Evolutionary conservation across 2,888 invertebrate species (phyloP).

Genomic region (Lissocephala sabroskyi): DNA sequence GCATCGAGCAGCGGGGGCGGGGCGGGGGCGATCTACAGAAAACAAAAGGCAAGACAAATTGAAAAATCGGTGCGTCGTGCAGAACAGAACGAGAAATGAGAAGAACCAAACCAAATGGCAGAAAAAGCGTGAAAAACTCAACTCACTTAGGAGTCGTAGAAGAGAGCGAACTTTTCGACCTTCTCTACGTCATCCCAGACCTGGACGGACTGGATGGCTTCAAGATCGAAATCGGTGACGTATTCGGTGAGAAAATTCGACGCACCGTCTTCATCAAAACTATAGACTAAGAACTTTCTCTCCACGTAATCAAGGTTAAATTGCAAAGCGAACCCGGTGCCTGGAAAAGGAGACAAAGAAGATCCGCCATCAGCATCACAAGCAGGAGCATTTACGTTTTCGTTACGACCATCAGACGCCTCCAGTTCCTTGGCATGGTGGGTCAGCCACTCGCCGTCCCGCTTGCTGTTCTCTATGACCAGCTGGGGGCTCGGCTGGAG

Average conservation of each 20-base stretch:
- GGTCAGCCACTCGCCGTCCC: constrained; percentile 63
- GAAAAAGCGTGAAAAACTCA: too few species aligned
- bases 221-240: constrained; percentile 53
- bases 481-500: constrained; percentile 37
- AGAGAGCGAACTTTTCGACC: constrained; percentile 63
- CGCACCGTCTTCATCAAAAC: constrained; percentile 51
- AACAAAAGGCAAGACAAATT: too few species aligned
- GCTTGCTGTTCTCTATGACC: constrained; percentile 67
- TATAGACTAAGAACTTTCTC: constrained; percentile 58
- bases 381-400: constrained; percentile 10
- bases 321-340: constrained; percentile 64
- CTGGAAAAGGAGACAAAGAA: constrained; percentile 67
- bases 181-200: constrained; percentile 71
- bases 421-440: constrained; percentile 49
- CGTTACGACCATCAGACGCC: constrained; percentile 57
- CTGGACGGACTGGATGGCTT: constrained; percentile 66
- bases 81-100: too few species aligned
- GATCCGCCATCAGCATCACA: constrained; percentile 30
- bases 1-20: too few species aligned
- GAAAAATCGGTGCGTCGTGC: too few species aligned
- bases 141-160: too few species aligned
- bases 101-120: too few species aligned
- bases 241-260: constrained; percentile 57
- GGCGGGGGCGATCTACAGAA: too few species aligned
- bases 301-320: constrained; percentile 52